Evolutionary conservation across 2,888 invertebrate species (phyloP).

Genomic region (Noctua janthe): DNA sequence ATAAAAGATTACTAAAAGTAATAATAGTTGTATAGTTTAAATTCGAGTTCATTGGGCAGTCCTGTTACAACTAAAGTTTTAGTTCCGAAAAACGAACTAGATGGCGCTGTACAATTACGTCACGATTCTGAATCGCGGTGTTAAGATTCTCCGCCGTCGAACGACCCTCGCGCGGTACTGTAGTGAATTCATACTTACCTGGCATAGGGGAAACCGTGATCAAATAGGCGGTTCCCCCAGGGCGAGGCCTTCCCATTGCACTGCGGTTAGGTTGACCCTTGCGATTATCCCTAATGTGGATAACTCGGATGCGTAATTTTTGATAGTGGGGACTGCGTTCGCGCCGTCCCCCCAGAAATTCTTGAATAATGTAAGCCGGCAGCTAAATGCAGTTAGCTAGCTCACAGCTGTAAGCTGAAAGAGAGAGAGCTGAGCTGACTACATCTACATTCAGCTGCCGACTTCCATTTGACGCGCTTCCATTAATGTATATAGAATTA

Average conservation of each 20-base stretch:
- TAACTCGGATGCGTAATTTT: slow-evolving; percentile 27
- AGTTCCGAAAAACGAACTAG: slow-evolving; percentile 7
- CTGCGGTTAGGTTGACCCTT: slow-evolving; percentile 21
- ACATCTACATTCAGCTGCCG: too few species aligned
- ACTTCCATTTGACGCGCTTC: too few species aligned
- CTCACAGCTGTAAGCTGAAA: too few species aligned
- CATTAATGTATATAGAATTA: too few species aligned
- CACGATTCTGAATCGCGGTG: slow-evolving; percentile 24
- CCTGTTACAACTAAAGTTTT: not conserved
- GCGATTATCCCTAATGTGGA: slow-evolving; percentile 30
- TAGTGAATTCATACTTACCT: slow-evolving; percentile 9
- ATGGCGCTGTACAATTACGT: slow-evolving; percentile 27
- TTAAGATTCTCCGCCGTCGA: slow-evolving; percentile 18
- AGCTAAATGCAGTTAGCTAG: too few species aligned
- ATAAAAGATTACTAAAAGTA: too few species aligned
- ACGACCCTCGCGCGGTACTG: not conserved
- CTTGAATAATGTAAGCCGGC: too few species aligned
- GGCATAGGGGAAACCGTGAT: slow-evolving; percentile 34
- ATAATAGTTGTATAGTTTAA: not conserved
- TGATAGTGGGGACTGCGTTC: slow-evolving; percentile 26
- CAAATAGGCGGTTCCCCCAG: slow-evolving; percentile 32
- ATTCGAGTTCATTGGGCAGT: not conserved
- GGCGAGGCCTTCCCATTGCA: slow-evolving; percentile 40
- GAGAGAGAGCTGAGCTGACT: too few species aligned
- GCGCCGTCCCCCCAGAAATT: not conserved